Evolutionary conservation across 23 tunicate genomes (phyloP).

Genomic region (Oikopleura dioica): DNA sequence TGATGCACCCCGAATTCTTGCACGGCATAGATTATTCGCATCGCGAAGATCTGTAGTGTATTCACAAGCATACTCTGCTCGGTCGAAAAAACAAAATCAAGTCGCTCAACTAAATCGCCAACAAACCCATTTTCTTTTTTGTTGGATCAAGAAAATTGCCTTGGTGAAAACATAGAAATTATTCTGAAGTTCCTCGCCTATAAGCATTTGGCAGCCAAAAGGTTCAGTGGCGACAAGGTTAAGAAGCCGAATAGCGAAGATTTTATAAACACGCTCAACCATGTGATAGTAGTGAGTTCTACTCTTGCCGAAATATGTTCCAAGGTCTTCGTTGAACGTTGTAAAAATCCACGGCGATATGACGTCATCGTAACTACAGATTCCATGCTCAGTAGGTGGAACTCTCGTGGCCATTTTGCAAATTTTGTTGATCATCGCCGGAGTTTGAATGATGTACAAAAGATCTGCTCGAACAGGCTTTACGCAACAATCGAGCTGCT

Average conservation of each 20-base stretch:
- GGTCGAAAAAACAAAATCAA: not conserved
- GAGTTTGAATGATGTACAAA: not conserved
- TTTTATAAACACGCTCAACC: not conserved
- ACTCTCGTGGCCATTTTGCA: conserved; percentile 2
- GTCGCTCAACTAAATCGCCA: not conserved
- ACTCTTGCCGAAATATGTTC: not conserved
- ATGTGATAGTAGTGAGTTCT: not conserved
- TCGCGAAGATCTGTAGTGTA: not conserved
- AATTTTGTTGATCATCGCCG: not conserved
- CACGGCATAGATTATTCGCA: not conserved
- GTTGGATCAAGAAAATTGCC: too few species aligned
- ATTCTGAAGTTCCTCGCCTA: not conserved
- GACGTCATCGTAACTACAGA: not conserved
- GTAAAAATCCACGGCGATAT: conserved; percentile 7
- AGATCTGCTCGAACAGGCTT: not conserved
- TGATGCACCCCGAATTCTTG: not conserved
- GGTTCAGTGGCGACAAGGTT: not conserved
- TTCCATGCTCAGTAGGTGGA: not conserved
- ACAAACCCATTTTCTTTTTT: too few species aligned
- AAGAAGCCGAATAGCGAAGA: not conserved
- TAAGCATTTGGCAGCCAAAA: conserved; percentile 10
- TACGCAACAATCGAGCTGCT: conserved; percentile 6
- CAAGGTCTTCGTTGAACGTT: not conserved
- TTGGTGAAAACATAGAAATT: not conserved
- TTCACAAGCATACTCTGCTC: not conserved